Evolutionary conservation across 2,797 vertebrate genomes (phyloP), one percentile per base, ranked within the genome.

Genomic region (Mycteria americana): DNA sequence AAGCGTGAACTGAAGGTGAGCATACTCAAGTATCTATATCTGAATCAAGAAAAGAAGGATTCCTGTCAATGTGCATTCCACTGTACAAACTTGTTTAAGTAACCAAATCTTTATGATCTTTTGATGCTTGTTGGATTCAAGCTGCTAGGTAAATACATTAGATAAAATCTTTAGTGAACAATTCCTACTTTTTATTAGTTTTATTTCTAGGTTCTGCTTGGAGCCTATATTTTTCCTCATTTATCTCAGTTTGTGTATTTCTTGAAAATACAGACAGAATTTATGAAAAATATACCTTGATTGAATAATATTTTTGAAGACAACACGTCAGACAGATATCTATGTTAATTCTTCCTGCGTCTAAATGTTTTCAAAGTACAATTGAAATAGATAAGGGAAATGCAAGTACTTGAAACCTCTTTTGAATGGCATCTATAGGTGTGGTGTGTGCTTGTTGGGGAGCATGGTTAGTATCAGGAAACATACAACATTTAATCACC

Each of bases 41-140:
- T 77, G 50, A 92, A 73, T 74, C 33, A 81, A 91, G 74, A 48
- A 82, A 92, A 94, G 85, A 82, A 95, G 64, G 10, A 84, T 91
- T 91, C 56, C 39, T 87, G 64, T 84, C 23, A 78, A 31, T 82
- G 53, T 87, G 14, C 59, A 48, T 88, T 80, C 69, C 68, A 16
- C 54, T 91, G 59, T 63, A 73, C 82, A 82, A 81, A 30, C 30
- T 92, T 84, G 24, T 35, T 78, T 81, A 67, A 86, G 39, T 69
- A 92, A 84, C 39, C 25, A 60, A 68, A 45, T 65, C 46, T 81
- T 89, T 37, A 33, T 22, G 6, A 23, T 75, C 28, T 45, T 83
- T 82, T 43, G 28, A 41, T 88, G 21, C 56, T 83, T 77, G 3
- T 68, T 85, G 59, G 2, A 9, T 89, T 92, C 35, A 73, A 57